Percentiles rank a stretch among this genome's conserved stretches.
These are phyloP conservation scores for Oscheius sp. DNA, from an alignment of 2,888 invertebrate species.

Conservation along the genomic window DNA sequence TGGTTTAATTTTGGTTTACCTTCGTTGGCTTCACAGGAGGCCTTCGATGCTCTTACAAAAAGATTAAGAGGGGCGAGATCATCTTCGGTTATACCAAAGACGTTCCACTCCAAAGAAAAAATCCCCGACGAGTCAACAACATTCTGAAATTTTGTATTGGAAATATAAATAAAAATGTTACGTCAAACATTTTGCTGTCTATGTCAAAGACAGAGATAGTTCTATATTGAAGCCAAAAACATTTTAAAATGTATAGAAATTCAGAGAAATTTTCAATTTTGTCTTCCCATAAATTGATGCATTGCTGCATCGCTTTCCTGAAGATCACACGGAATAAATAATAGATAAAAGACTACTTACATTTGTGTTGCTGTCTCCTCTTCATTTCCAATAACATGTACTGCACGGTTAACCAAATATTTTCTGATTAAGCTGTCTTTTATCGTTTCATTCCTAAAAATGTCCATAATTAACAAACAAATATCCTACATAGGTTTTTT, in stretches of 20 bases:
- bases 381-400: neutral
- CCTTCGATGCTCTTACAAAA: neutral
- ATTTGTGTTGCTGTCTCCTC: neutral
- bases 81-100: neutral
- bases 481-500: too few species aligned
- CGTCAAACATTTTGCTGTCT: neutral
- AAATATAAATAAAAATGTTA: neutral
- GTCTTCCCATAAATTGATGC: neutral
- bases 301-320: neutral
- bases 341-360: neutral
- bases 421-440: neutral
- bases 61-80: neutral
- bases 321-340: neutral
- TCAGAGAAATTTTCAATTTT: neutral
- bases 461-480: too few species aligned
- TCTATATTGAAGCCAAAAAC: neutral
- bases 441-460: neutral
- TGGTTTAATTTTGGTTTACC: neutral
- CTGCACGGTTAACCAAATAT: neutral
- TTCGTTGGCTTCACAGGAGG: neutral
- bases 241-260: conserved; percentile 4
- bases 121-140: neutral
- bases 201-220: neutral
- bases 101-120: neutral
- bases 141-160: neutral